These are phyloP conservation scores for Okamejei kenojei DNA, from an alignment of 2,797 vertebrate genomes.

Conservation along the genomic window DNA sequence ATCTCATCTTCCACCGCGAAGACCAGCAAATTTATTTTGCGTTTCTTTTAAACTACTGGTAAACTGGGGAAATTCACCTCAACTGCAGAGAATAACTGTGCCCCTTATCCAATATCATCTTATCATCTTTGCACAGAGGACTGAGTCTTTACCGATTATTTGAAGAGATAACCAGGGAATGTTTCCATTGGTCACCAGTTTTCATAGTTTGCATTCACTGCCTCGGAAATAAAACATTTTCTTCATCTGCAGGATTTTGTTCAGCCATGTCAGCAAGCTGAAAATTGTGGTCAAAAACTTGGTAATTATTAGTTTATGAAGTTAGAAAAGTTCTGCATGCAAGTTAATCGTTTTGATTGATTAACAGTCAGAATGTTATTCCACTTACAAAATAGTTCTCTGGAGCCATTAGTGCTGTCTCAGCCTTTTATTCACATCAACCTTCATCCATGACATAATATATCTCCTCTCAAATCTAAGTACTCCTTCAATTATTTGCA, in stretches of 20 bases:
- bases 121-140: background rate
- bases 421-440: background rate
- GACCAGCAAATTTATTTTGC: background rate
- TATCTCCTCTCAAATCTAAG: background rate
- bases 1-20: background rate
- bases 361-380: conserved; percentile 3
- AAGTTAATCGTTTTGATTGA: background rate
- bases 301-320: background rate
- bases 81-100: background rate
- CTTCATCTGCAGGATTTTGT: background rate
- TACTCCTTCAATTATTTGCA: background rate
- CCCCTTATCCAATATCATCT: background rate
- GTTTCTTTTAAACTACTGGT: background rate
- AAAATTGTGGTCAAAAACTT: background rate
- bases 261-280: background rate
- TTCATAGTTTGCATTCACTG: background rate
- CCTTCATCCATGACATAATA: background rate
- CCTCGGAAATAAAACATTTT: background rate
- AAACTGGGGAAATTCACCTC: background rate
- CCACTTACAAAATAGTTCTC: background rate
- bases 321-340: background rate
- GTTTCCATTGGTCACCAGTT: background rate
- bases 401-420: background rate
- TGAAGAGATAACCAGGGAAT: background rate
- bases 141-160: background rate